Conservation (phyloP, 1,140 invertebrate species). For the Cardiocondyla obscurior region DNA sequence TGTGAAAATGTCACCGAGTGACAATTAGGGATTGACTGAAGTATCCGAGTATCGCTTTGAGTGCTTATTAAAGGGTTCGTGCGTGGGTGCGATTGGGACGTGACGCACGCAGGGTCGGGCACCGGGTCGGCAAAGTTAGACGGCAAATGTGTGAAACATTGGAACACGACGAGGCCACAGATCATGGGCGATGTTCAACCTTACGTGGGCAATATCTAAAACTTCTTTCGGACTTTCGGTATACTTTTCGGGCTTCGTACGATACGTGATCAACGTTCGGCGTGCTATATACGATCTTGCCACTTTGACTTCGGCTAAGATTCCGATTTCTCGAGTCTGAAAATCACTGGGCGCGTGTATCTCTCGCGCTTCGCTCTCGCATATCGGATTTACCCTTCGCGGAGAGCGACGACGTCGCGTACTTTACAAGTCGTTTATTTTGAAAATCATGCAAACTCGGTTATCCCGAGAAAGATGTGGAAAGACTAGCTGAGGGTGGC, state of each 20-base stretch:
- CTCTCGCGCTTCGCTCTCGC: not conserved
- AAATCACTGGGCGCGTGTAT: conserved; percentile 34
- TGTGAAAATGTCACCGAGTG: not conserved
- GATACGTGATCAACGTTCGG: conserved; percentile 26
- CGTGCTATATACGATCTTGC: not conserved
- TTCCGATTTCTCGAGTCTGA: conserved; percentile 34
- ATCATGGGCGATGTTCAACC: conserved; percentile 36
- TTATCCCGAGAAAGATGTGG: too few species aligned
- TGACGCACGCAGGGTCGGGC: not conserved
- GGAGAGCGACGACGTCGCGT: conserved; percentile 16
- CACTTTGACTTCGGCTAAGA: conserved; percentile 15
- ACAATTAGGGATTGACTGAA: not conserved
- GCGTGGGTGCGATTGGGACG: conserved; percentile 5
- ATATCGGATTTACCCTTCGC: not conserved
- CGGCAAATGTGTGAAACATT: not conserved
- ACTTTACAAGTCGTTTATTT: not conserved
- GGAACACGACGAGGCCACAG: not conserved
- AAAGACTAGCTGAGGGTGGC: too few species aligned
- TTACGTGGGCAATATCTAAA: conserved; percentile 56
- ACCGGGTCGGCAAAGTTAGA: conserved; percentile 27
- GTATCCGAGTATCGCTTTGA: not conserved
- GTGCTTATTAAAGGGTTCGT: not conserved
- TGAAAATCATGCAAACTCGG: conserved; percentile 10
- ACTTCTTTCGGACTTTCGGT: conserved; percentile 5
- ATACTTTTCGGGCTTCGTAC: too few species aligned